A percentile compares a stretch with the other conserved stretches of the same genome.
Conservation (phyloP, 2,797 vertebrate genomes). For the Pipistrellus pipistrellus region DNA sequence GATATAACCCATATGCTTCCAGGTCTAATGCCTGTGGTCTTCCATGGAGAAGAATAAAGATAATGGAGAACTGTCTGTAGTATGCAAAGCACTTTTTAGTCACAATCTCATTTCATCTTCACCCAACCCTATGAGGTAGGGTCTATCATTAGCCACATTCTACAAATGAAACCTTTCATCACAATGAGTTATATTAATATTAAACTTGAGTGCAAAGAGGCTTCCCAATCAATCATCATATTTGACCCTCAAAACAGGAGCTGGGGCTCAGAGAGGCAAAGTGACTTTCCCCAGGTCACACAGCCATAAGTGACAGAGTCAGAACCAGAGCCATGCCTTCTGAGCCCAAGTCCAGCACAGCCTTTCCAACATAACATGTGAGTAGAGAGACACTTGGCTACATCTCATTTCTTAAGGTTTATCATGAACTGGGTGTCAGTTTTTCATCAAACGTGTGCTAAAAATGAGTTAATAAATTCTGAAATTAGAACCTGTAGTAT, state of each 20-base stretch:
- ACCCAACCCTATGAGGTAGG: neutral
- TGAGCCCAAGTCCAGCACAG: neutral
- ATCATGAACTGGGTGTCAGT: neutral
- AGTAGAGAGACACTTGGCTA: neutral
- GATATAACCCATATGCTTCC: neutral
- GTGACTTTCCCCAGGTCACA: neutral
- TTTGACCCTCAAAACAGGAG: neutral
- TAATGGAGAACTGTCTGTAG: fast-evolving
- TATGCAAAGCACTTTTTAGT: neutral
- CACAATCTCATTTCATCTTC: neutral
- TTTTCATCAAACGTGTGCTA: constrained; percentile 21
- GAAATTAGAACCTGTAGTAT: neutral
- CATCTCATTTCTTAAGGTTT: too few relatives aligned
- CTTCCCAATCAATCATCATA: neutral
- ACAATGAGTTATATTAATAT: neutral
- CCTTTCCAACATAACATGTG: neutral
- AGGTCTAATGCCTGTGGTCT: neutral
- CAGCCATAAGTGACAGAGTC: neutral
- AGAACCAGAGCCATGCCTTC: neutral
- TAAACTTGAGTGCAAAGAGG: neutral
- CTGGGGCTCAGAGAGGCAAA: neutral
- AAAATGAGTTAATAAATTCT: neutral
- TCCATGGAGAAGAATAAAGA: neutral
- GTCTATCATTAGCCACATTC: neutral
- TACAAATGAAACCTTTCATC: neutral